Conservation (phyloP, 2,113 vertebrate genomes). For the Acanthisitta chloris region DNA sequence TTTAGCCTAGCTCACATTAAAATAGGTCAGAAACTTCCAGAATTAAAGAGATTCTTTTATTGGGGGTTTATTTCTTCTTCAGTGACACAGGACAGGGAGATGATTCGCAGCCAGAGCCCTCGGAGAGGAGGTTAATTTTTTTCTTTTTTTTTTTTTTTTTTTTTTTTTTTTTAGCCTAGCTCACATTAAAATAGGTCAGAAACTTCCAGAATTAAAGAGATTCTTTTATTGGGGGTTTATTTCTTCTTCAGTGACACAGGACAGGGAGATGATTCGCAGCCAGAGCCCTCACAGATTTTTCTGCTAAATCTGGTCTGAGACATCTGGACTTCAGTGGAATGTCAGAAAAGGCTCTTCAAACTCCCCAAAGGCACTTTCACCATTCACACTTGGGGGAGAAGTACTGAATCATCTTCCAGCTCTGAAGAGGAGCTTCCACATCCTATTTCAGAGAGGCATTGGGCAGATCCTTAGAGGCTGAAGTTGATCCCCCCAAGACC, state of each 20-base stretch:
- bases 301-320: not conserved
- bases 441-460: not conserved
- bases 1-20: not conserved
- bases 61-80: not conserved
- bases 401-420: not conserved
- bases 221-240: not conserved
- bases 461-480: not conserved
- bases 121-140: not conserved
- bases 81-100: not conserved
- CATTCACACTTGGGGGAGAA: not conserved
- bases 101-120: too few relatives aligned
- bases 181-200: constrained; percentile 3
- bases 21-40: constrained; percentile 44
- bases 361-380: not conserved
- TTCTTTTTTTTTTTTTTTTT: not conserved
- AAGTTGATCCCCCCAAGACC: not conserved
- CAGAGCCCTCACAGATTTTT: not conserved
- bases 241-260: not conserved
- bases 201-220: constrained; percentile 32
- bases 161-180: not conserved
- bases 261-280: not conserved
- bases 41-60: not conserved
- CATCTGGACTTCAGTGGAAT: not conserved
- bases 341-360: not conserved
- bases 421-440: not conserved